Evolutionary conservation across 1,140 invertebrate genomes (phyloP).

Genomic region (Eumaeus atala): DNA sequence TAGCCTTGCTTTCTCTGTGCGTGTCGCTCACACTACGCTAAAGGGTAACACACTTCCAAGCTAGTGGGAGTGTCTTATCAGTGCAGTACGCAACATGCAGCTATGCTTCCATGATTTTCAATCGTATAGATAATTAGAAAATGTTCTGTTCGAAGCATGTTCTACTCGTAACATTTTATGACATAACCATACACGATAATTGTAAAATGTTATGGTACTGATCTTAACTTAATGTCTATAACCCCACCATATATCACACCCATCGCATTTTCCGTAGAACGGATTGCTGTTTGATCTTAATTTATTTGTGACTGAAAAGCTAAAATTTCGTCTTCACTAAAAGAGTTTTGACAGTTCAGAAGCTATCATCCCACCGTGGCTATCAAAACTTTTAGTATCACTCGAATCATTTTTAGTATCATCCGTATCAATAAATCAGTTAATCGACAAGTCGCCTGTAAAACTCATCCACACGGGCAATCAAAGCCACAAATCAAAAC

Average conservation of each 20-base stretch:
- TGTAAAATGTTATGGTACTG: too few species aligned
- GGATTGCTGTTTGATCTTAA: too few species aligned
- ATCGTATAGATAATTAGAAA: conserved; percentile 4
- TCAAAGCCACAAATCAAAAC: conserved; percentile 48
- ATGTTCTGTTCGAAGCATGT: neutral
- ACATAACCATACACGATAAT: too few species aligned
- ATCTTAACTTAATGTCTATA: too few species aligned
- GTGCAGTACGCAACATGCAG: conserved; percentile 34
- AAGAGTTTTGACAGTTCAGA: too few species aligned
- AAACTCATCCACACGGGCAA: conserved; percentile 17
- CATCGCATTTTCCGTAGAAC: too few species aligned
- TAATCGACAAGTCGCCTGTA: conserved; percentile 1
- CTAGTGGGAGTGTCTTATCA: conserved; percentile 41
- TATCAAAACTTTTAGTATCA: neutral
- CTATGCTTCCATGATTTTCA: conserved; percentile 4
- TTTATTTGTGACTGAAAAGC: too few species aligned
- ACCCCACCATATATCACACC: too few species aligned
- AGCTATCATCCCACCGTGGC: too few species aligned
- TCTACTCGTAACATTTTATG: too few species aligned
- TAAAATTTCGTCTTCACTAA: too few species aligned
- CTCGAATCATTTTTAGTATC: neutral
- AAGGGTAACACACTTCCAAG: conserved; percentile 18
- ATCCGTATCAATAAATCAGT: neutral
- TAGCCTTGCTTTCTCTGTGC: conserved; percentile 34
- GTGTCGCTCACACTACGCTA: conserved; percentile 41